Base-by-base conservation (phyloP, 2,113 vertebrate species). In the Toxotes jaculatrix region DNA sequence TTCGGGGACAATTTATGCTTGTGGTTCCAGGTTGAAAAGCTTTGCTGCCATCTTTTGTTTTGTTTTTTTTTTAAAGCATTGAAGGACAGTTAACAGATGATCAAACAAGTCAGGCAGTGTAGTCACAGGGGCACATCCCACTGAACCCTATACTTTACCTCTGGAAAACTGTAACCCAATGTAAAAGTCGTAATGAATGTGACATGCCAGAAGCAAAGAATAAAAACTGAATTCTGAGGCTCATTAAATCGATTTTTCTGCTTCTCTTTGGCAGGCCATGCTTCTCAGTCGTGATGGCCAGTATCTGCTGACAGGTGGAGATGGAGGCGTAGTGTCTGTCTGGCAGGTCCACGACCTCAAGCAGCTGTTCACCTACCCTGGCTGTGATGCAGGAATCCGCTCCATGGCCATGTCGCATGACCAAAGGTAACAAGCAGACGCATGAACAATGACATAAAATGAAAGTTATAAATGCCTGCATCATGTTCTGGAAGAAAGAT, bases 401-500 rank as follows among this genome's bases (percentile, higher is more conserved):
- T 97, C 98, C 66, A 98, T 99, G 97, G 96, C 97, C 63, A 95
- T 99, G 77, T 98, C 98, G 0, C 96, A 96, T 43, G 98, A 99
- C 96, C 98, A 99, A 95, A 98, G 98, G 98, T 99, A 93, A 94
- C 55, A 0, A 1, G 14, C 57, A 10, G 47, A 53, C 61, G 40
- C 38, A 49, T 12, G 40, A 34, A 69, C 70, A 59, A 23, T 5
- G 12, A 40, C 57, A 74, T 60, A 60, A 21, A 63, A 74, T 60
- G 53, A 21, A 63, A 12, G 19, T 6, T 19, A 45, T 12, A 14
- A 82, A 75, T 27, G 63, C 4, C 60, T 53, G 4, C 3, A 45
- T 17, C 16, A 6, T 3, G 10, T 13, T 4, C 2, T 66, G 13
- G 4, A 47, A 47, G 13, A 43, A 43, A n/a, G 43, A 70, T 4